Evolutionary conservation across 2,113 vertebrate genomes (phyloP), one percentile per base, ranked within the genome.

Genomic region (Chlorodrepanis virens): DNA sequence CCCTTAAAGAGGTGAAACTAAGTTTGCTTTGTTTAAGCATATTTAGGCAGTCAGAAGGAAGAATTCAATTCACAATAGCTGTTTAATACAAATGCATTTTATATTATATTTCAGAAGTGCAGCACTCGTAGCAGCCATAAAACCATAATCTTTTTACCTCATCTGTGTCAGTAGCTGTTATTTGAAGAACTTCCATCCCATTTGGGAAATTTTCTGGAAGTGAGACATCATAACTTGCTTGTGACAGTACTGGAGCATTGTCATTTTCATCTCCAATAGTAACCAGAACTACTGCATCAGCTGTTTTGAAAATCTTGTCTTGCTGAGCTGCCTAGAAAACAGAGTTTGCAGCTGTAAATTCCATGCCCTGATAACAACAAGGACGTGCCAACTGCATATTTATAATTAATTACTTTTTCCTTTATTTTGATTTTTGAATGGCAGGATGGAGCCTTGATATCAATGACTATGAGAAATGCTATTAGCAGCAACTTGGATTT

Each of bases 201-300:
- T 83, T 29, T 12, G 97, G 98, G 16, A 94, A 96, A 72, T 98
- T 98, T 97, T 98, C 98, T 52, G 17, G 87, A 47, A 98, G 40
- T 13, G 78, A 76, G 17, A 87, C 35, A 11, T 39, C n/a, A 65
- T 98, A 98, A 28, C 50, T 64, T 25, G 14, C 3, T 68, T 94
- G 67, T 75, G 98, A 96, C 35, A 98, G 96, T 50, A 72, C 77
- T 10, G 98, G 98, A 56, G 1, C 0, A 9, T 98, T 97, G 92
- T 98, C 98, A 28, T 98, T 97, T 59, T 74, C 63, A 35, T 98
- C 98, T 75, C 97, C 90, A 31, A 98, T 69, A 8, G 89, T 97
- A 84, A 98, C 94, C 14, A 92, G 59, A n/a, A 99, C 97, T 28
- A 97, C 15, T 53, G 98, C 93, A 21, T 97, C 88, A 23, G 97